Conservation (phyloP, 2,113 vertebrate species). For the human (Homo sapiens) region GRCh38 chr14:98202001-98202500, state of each 20-base stretch:
- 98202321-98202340: accelerated
- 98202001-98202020: background rate
- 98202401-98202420: accelerated
- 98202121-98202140: accelerated
- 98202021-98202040: slow-evolving; percentile 53
- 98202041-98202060: slow-evolving; percentile 54
- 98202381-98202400: accelerated
- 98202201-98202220: accelerated
- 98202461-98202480: background rate
- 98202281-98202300: too few relatives aligned
- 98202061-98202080: slow-evolving; percentile 62
- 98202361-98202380: background rate
- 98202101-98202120: accelerated
- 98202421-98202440: accelerated
- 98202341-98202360: accelerated
- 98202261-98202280: background rate
- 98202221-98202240: background rate
- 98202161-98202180: accelerated
- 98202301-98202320: background rate
- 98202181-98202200: accelerated
- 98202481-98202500: accelerated
- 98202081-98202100: background rate
- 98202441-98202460: accelerated
- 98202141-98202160: accelerated
- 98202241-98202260: background rate